These are phyloP conservation scores for Campylomormyrus tamandua DNA, from an alignment of 2,113 vertebrate genomes.

Conservation along the genomic window DNA sequence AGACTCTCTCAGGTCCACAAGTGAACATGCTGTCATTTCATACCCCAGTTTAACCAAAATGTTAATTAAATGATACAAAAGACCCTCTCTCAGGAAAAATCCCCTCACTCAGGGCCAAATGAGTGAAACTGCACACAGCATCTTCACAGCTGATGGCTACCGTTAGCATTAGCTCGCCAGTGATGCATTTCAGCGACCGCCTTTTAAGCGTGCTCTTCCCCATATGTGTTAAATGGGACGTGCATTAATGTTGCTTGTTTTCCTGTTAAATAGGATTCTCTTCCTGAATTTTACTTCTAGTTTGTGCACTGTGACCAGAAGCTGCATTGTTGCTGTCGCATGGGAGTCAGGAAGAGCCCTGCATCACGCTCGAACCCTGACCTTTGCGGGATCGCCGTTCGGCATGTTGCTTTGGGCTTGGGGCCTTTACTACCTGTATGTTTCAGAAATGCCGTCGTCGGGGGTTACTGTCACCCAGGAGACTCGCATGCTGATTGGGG, in stretches of 20 bases:
- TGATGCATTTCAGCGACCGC: not conserved
- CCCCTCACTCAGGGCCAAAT: not conserved
- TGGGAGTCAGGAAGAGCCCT: not conserved
- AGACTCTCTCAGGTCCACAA: not conserved
- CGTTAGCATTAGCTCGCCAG: not conserved
- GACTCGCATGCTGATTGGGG: not conserved
- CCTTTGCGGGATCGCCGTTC: not conserved
- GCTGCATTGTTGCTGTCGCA: not conserved
- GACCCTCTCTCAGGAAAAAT: not conserved
- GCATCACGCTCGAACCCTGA: not conserved
- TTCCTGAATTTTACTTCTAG: not conserved
- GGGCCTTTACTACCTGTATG: not conserved
- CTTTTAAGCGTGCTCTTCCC: not conserved
- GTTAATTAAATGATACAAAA: not conserved
- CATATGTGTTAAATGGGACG: not conserved
- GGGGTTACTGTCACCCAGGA: not conserved
- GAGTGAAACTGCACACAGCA: not conserved
- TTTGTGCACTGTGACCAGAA: not conserved
- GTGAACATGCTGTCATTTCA: not conserved
- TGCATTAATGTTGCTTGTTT: not conserved
- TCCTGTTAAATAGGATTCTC: not conserved
- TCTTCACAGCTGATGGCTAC: not conserved
- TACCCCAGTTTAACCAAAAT: not conserved
- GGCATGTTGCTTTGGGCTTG: not conserved
- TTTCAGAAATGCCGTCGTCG: not conserved